Conservation (phyloP, 2,888 invertebrate genomes). For the Zhengitettix transpicula region DNA sequence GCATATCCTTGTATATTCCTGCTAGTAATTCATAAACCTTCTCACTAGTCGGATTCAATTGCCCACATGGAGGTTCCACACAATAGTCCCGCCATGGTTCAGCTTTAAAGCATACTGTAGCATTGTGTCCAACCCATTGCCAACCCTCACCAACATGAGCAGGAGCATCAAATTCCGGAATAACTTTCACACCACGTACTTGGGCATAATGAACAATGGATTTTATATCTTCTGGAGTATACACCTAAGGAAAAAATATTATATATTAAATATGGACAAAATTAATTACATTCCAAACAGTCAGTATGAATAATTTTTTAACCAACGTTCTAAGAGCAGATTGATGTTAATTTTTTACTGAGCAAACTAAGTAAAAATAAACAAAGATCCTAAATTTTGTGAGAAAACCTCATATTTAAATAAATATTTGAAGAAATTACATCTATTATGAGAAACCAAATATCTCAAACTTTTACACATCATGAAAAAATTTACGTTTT, state of each 20-base stretch:
- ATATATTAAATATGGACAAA: background rate
- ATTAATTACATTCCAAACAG: background rate
- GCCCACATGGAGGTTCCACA: constrained; percentile 76
- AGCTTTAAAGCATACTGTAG: constrained; percentile 17
- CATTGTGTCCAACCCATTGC: constrained; percentile 52
- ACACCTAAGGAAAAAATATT: constrained; percentile 29
- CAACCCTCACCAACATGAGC: constrained; percentile 80
- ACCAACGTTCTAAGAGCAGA: too few species aligned
- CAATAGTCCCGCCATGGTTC: constrained; percentile 66
- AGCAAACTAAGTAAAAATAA: too few species aligned
- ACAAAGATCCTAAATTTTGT: too few species aligned
- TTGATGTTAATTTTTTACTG: too few species aligned
- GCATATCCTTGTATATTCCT: constrained; percentile 60
- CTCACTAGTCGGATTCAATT: constrained; percentile 56
- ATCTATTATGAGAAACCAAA: too few species aligned
- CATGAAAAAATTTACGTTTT: too few species aligned
- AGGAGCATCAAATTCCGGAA: constrained; percentile 87
- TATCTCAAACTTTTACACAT: too few species aligned
- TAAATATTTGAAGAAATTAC: too few species aligned
- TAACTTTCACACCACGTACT: constrained; percentile 62
- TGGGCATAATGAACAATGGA: constrained; percentile 56
- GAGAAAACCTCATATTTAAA: too few species aligned
- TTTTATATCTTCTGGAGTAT: constrained; percentile 50
- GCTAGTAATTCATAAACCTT: constrained; percentile 52
- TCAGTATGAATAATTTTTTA: too few species aligned